Base-by-base conservation (phyloP, 2,113 vertebrate genomes). In the Zosterops lateralis region DNA sequence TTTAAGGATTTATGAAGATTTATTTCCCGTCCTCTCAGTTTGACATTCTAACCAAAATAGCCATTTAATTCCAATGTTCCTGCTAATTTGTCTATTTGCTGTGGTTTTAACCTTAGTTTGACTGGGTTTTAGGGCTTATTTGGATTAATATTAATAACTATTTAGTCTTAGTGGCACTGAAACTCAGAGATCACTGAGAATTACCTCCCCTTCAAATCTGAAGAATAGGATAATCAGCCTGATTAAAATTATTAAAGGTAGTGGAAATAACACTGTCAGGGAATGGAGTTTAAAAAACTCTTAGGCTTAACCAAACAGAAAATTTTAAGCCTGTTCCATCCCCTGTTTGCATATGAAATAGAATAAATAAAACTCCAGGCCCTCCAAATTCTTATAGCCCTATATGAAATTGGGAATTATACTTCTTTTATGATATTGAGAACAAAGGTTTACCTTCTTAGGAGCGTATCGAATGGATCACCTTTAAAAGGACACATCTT, bases 1-100 rank as follows among this genome's bases (percentile, higher is more conserved):
- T 82, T 84, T 87, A 66, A 93, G 74, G 66, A 87, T 89, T 95
- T 93, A 84, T 95, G 66, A 92, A 87, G 91, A 94, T 95, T 91
- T 93, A 96, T 91, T 94, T 74, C 40, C 58, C 70, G 56, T 71
- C 26, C 26, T 92, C 42, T 87, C 51, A 47, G 74, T 93, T 89
- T 92, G 87, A 96, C 87, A 89, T 32, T 89, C 42, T 82, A 81
- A 82, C 24, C 12, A 95, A 91, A 95, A 84, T 64, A 65, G 20
- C 54, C 45, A 40, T 81, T 79, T 92, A 92, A 95, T 89, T 84
- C 51, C 57, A 60, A 31, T 65, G 66, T 82, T 95, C 26, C 86
- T 82, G 77, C 20, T 91, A 76, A 92, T 95, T 94, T 89, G 38
- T 92, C 84, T 87, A 5, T 84, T 85, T 70, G 13, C 42, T 94